Evolutionary conservation across 35 echinoderm and acorn worm species (phyloP).

Genomic region (Apostichopus japonicus): DNA sequence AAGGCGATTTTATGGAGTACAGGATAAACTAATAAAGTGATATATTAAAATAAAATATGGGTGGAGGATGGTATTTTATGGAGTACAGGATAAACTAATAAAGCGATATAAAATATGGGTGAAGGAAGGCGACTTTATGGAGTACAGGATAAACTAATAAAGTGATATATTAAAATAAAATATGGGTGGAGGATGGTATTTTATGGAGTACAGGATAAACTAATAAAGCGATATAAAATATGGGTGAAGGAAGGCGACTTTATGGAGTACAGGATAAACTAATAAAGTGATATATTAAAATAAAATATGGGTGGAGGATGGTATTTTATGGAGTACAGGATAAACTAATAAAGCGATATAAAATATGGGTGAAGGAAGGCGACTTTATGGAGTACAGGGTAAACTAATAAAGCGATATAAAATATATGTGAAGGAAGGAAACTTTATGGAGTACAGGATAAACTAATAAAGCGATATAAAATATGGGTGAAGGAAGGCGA

Average conservation of each 20-base stretch:
- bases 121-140: slow-evolving; percentile 91
- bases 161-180: neutral
- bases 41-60: neutral
- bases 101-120: too few species aligned
- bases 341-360: too few species aligned
- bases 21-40: slow-evolving; percentile 47
- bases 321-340: too few species aligned
- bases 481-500: too few species aligned
- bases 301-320: too few species aligned
- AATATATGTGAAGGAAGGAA: too few species aligned
- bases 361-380: too few species aligned
- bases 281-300: too few species aligned
- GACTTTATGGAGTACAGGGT: too few species aligned
- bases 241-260: slow-evolving; percentile 74
- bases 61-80: slow-evolving; percentile 53
- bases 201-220: slow-evolving; percentile 88
- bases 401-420: too few species aligned
- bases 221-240: neutral
- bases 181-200: slow-evolving; percentile 12
- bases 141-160: slow-evolving; percentile 71
- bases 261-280: slow-evolving; percentile 84
- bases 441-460: too few species aligned
- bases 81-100: slow-evolving; percentile 77
- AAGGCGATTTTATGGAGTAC: slow-evolving; percentile 98
- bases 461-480: too few species aligned